phyloP scores from a whole-genome alignment of 2,113 vertebrate species.

The Notothenia coriiceps region DNA sequence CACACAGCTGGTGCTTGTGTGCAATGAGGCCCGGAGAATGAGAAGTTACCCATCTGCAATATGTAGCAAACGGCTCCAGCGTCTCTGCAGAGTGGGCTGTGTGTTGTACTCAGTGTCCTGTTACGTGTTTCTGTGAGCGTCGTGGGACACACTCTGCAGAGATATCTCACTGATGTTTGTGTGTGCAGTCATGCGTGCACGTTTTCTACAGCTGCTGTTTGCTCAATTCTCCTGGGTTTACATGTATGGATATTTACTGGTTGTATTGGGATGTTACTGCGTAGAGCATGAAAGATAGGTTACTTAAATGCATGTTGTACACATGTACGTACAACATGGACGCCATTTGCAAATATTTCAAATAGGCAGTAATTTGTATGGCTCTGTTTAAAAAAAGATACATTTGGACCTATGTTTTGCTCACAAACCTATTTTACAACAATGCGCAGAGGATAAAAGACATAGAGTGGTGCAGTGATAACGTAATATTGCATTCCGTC shows the following conservation, averaged over 20 bases:
- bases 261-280: not conserved
- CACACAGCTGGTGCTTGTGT: conserved; percentile 61
- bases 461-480: too few species aligned
- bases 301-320: not conserved
- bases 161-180: conserved; percentile 24
- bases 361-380: not conserved
- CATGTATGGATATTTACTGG: not conserved
- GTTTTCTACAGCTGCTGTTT: not conserved
- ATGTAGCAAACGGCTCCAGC: conserved; percentile 40
- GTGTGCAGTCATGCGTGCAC: not conserved
- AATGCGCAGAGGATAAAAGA: too few species aligned
- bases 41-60: conserved; percentile 55
- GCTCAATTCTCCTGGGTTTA: conserved; percentile 13
- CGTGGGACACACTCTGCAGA: conserved; percentile 17
- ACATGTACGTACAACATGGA: not conserved
- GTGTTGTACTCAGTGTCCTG: conserved; percentile 36
- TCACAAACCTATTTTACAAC: too few species aligned
- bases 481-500: too few species aligned
- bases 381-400: too few species aligned
- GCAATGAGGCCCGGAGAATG: conserved; percentile 58
- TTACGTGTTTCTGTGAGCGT: conserved; percentile 26
- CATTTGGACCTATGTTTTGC: too few species aligned
- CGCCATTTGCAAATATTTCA: not conserved
- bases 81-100: conserved; percentile 39
- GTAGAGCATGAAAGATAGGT: not conserved